These are phyloP conservation scores for Echinops telfairi DNA, from an alignment of 2,113 vertebrate genomes.

Conservation along the genomic window DNA sequence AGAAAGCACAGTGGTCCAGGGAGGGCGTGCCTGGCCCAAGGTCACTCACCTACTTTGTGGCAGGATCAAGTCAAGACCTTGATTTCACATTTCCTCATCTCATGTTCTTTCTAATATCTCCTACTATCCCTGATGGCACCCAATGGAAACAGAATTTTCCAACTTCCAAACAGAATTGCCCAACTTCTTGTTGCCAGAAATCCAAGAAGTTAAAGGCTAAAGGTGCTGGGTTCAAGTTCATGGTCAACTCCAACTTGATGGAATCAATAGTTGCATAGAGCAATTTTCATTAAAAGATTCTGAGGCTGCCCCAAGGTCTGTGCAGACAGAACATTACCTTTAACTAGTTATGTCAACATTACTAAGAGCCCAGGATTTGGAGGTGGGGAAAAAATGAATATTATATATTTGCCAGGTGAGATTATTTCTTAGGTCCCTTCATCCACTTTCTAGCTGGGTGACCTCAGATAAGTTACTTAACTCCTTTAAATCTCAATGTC, in stretches of 20 bases:
- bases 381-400: background rate
- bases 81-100: background rate
- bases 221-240: background rate
- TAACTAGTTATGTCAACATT: background rate
- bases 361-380: background rate
- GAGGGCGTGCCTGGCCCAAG: background rate
- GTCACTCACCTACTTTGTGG: background rate
- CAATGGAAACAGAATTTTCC: background rate
- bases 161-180: too few species aligned
- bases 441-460: background rate
- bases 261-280: background rate
- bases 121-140: background rate
- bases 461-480: slow-evolving; percentile 1
- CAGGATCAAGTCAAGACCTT: background rate
- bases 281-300: background rate
- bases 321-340: background rate
- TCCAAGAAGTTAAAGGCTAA: background rate
- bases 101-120: background rate
- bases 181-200: background rate
- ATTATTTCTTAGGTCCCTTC: background rate
- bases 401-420: background rate
- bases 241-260: background rate
- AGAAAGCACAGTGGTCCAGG: background rate
- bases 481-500: background rate
- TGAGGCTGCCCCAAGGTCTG: background rate